A percentile compares a stretch with the other conserved stretches of the same genome.
These are phyloP conservation scores for Allophyes oxyacanthae DNA, from an alignment of 2,888 invertebrate genomes.

Conservation along the genomic window DNA sequence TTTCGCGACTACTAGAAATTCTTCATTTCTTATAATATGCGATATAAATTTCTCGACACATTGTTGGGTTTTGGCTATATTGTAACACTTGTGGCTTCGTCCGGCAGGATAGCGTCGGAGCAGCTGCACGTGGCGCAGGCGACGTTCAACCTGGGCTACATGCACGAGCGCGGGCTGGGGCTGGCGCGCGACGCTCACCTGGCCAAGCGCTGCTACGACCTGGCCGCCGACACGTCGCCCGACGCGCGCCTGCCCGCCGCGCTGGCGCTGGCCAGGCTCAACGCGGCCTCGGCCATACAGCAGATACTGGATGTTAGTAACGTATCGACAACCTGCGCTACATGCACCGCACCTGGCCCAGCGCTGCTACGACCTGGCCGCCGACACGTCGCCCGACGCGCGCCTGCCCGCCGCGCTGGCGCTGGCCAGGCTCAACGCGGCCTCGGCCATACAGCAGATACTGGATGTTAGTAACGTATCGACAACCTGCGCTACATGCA, in stretches of 20 bases:
- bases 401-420: slow-evolving; percentile 98
- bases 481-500: no score
- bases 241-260: slow-evolving; percentile 98
- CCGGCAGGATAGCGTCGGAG: slow-evolving; percentile 87
- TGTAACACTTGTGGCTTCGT: background rate
- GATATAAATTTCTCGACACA: no score
- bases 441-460: slow-evolving; percentile 74
- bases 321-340: no score
- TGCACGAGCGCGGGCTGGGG: slow-evolving; percentile 99
- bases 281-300: slow-evolving; percentile 86
- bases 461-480: slow-evolving; percentile 42
- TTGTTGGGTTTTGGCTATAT: background rate
- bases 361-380: slow-evolving; percentile 97
- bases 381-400: slow-evolving; percentile 96
- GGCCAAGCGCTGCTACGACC: slow-evolving; percentile 99
- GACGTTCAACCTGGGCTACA: slow-evolving; percentile 99
- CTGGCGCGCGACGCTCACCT: slow-evolving; percentile 96
- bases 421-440: slow-evolving; percentile 93
- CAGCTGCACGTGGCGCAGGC: slow-evolving; percentile 99
- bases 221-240: slow-evolving; percentile 93
- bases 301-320: slow-evolving; percentile 50
- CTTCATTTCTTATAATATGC: no score
- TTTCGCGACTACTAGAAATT: background rate
- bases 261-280: slow-evolving; percentile 95
- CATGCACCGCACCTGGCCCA: slow-evolving; percentile 99